Evolutionary conservation across 2,797 vertebrate species (phyloP).

Genomic region (Hyperoplus lanceolatus): DNA sequence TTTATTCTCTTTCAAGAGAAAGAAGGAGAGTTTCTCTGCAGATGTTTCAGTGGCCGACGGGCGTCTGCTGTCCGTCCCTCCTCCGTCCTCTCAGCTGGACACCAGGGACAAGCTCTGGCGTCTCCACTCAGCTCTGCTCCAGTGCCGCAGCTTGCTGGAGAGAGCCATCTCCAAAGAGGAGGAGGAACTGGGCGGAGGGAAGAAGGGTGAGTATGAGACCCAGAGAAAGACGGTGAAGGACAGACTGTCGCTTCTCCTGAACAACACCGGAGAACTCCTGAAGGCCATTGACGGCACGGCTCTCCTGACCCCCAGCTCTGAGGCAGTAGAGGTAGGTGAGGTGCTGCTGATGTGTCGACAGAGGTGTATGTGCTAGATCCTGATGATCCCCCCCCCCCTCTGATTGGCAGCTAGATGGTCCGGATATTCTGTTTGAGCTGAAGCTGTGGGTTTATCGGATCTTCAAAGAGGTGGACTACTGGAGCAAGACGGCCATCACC

Average conservation of each 20-base stretch:
- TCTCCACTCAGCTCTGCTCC: constrained; percentile 80
- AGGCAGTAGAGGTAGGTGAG: constrained; percentile 77
- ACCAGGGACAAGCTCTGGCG: constrained; percentile 75
- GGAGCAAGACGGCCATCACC: constrained; percentile 72
- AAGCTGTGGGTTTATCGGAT: constrained; percentile 84
- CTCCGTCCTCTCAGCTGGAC: constrained; percentile 77
- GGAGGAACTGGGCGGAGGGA: constrained; percentile 59
- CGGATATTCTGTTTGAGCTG: constrained; percentile 68
- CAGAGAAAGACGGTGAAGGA: constrained; percentile 76
- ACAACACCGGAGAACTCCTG: constrained; percentile 74
- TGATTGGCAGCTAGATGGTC: constrained; percentile 60
- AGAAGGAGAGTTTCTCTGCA: constrained; percentile 69
- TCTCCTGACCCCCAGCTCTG: constrained; percentile 45
- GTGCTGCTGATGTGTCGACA: constrained; percentile 5
- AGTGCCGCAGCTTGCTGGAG: constrained; percentile 80
- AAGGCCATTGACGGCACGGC: constrained; percentile 58
- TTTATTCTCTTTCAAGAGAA: constrained; percentile 62
- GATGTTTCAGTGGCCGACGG: constrained; percentile 42
- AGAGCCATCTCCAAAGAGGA: constrained; percentile 78
- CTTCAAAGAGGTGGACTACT: constrained; percentile 82
- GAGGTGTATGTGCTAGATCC: constrained; percentile 3
- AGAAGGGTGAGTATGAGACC: constrained; percentile 71
- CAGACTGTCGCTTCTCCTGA: constrained; percentile 70
- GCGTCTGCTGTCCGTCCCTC: constrained; percentile 76
- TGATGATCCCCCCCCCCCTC: constrained; percentile 19